Conservation (phyloP, 2,797 vertebrate species). For the Aldrovandia affinis region DNA sequence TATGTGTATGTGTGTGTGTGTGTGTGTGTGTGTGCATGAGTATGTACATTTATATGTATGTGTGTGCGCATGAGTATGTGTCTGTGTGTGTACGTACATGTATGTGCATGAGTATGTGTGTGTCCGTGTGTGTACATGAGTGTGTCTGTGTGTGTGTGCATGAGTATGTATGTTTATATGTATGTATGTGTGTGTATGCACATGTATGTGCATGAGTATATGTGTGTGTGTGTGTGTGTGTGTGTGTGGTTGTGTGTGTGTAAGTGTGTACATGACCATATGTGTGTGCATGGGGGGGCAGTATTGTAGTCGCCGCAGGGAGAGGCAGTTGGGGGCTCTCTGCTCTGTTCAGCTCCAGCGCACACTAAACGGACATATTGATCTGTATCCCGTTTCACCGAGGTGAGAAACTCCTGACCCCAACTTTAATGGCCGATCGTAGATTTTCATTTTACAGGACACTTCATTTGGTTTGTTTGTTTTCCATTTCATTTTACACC, state of each 20-base stretch:
- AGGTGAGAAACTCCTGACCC: slow-evolving; percentile 20
- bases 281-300: neutral
- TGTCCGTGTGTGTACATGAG: neutral
- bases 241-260: neutral
- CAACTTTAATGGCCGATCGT: neutral
- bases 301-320: neutral
- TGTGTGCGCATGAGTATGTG: neutral
- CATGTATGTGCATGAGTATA: neutral
- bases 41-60: neutral
- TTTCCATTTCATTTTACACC: slow-evolving; percentile 16
- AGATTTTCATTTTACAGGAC: slow-evolving; percentile 19
- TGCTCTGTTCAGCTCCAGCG: slow-evolving; percentile 14
- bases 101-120: neutral
- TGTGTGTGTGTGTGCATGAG: neutral
- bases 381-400: slow-evolving; percentile 24
- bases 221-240: neutral
- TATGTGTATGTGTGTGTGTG: neutral
- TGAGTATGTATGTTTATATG: too few relatives aligned
- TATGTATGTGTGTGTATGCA: neutral
- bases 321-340: neutral
- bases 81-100: neutral
- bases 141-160: slow-evolving; percentile 8
- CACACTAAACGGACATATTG: slow-evolving; percentile 17
- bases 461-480: slow-evolving; percentile 22
- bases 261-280: neutral